Evolutionary conservation across 2,797 vertebrate genomes (phyloP).

Genomic region (Paedocypris micromegethes): DNA sequence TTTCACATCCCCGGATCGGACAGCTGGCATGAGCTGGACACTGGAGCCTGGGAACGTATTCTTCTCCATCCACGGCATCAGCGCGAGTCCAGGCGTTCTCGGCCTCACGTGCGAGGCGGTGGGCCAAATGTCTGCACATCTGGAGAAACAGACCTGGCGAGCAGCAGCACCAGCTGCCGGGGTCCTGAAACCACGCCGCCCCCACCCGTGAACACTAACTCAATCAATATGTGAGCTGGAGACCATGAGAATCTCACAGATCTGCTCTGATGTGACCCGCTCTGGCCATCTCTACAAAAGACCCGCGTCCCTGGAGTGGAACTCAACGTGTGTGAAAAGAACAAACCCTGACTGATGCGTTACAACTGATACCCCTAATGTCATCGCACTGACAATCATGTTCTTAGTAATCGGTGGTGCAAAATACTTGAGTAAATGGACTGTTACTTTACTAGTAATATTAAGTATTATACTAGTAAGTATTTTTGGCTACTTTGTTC

Average conservation of each 20-base stretch:
- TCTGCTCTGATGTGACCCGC: constrained; percentile 14
- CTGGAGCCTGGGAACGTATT: constrained; percentile 63
- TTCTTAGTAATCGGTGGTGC: constrained; percentile 1
- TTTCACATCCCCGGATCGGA: background rate
- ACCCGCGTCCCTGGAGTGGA: constrained; percentile 12
- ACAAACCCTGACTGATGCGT: constrained; percentile 5
- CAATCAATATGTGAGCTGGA: constrained; percentile 56
- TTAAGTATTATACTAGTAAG: too few relatives aligned
- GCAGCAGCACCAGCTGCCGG: constrained; percentile 12
- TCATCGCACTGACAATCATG: constrained; percentile 15
- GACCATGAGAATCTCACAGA: constrained; percentile 49
- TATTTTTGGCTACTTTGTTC: too few relatives aligned
- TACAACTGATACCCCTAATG: constrained; percentile 11
- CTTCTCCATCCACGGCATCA: constrained; percentile 42
- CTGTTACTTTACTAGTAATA: too few relatives aligned
- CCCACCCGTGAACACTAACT: constrained; percentile 49
- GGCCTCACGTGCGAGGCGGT: constrained; percentile 59
- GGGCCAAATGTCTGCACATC: constrained; percentile 61
- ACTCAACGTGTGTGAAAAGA: constrained; percentile 5
- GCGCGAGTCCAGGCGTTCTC: constrained; percentile 61
- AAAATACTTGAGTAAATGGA: too few relatives aligned
- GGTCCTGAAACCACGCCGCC: constrained; percentile 14
- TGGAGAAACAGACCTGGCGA: constrained; percentile 26
- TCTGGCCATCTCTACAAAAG: constrained; percentile 20
- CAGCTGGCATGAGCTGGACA: constrained; percentile 40